These are phyloP conservation scores for Etheostoma nigrum DNA, from an alignment of 2,797 vertebrate genomes.

Conservation along the genomic window DNA sequence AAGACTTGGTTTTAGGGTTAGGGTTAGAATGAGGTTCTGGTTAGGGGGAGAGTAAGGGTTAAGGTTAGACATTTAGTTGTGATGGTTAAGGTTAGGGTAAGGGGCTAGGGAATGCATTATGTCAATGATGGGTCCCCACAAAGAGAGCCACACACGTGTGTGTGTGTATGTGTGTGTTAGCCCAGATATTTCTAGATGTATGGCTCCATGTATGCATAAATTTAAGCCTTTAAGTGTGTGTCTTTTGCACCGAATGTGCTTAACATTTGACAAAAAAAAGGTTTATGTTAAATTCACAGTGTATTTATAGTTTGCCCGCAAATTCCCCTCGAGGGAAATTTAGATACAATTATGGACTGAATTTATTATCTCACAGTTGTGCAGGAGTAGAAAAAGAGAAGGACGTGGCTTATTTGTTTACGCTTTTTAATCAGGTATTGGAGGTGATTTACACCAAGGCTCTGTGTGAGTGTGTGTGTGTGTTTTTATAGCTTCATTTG, in stretches of 20 bases:
- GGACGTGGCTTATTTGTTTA: not conserved
- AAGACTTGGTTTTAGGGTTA: too few species aligned
- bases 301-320: constrained; percentile 22
- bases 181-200: not conserved
- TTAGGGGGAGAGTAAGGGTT: too few species aligned
- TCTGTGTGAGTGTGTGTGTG: not conserved
- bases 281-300: constrained; percentile 35
- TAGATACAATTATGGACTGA: constrained; percentile 15
- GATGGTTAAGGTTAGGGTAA: too few species aligned
- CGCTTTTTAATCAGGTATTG: too few species aligned
- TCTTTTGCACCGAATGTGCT: not conserved
- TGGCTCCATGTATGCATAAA: too few species aligned
- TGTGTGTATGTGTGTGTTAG: constrained; percentile 1
- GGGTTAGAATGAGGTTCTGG: too few species aligned
- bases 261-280: constrained; percentile 1
- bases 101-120: too few species aligned
- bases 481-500: constrained; percentile 37
- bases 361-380: constrained; percentile 20
- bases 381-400: not conserved
- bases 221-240: not conserved
- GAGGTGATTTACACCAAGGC: constrained; percentile 21
- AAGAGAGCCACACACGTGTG: not conserved
- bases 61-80: too few species aligned
- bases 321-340: constrained; percentile 32
- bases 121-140: too few species aligned